These are phyloP conservation scores for Ommatoiulus sabulosus DNA, from an alignment of 2,888 invertebrate genomes.

Conservation along the genomic window DNA sequence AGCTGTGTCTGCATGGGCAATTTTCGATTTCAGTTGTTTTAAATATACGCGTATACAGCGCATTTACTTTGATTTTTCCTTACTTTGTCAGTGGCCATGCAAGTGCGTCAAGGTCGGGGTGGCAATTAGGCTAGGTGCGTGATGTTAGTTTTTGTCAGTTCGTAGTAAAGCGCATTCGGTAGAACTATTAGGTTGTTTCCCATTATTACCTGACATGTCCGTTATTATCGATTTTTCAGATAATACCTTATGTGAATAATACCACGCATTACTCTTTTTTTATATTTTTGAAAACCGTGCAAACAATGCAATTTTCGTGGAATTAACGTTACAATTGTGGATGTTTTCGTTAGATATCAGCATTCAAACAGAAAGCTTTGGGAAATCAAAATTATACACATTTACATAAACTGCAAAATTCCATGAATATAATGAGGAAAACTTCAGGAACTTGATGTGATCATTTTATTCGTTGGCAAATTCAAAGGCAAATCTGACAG, in stretches of 20 bases:
- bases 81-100: not conserved
- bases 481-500: too few species aligned
- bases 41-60: not conserved
- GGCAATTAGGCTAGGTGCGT: conserved; percentile 5
- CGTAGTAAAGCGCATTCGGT: not conserved
- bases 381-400: too few species aligned
- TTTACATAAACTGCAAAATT: too few species aligned
- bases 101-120: not conserved
- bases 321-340: too few species aligned
- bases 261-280: not conserved
- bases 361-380: too few species aligned
- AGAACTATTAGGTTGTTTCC: conserved; percentile 8
- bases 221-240: conserved; percentile 27
- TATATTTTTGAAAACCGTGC: not conserved
- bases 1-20: not conserved
- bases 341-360: too few species aligned
- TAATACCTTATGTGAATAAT: not conserved
- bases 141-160: not conserved
- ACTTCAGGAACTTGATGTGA: too few species aligned
- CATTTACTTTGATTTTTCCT: not conserved
- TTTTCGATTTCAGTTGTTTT: not conserved
- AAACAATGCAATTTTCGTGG: not conserved
- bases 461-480: too few species aligned
- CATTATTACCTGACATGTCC: not conserved
- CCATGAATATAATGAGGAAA: too few species aligned